phyloP scores from a whole-genome alignment of 2,113 vertebrate genomes.

The Notothenia rossii region DNA sequence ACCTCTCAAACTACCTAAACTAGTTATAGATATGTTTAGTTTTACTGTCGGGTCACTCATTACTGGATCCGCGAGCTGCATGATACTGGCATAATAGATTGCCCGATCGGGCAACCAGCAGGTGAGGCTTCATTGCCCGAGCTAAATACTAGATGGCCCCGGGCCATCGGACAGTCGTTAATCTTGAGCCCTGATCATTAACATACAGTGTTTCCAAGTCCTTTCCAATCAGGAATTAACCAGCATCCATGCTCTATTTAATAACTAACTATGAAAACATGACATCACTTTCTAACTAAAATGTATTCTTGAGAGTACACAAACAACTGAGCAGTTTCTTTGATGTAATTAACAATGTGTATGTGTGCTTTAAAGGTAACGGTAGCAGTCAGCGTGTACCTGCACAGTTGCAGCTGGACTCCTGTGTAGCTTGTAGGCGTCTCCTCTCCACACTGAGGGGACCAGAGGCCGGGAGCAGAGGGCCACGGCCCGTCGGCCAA shows the following conservation, averaged over 20 bases:
- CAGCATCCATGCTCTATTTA: not conserved
- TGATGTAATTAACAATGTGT: not conserved
- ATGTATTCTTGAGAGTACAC: not conserved
- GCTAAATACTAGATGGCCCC: too few species aligned
- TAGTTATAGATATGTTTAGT: too few species aligned
- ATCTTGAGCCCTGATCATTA: not conserved
- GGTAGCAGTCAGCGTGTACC: conserved; percentile 73
- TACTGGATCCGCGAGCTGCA: too few species aligned
- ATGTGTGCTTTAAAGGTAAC: not conserved
- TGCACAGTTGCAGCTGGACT: conserved; percentile 72
- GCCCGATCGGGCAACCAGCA: too few species aligned
- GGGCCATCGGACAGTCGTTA: too few species aligned
- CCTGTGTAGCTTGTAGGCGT: conserved; percentile 51
- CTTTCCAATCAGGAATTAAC: not conserved
- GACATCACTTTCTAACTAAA: not conserved
- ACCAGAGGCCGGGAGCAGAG: conserved; percentile 75
- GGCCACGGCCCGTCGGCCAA: conserved; percentile 78
- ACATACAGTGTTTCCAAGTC: not conserved
- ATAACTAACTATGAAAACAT: not conserved
- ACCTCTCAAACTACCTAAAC: too few species aligned
- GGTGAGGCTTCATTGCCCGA: too few species aligned
- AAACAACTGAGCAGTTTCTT: not conserved
- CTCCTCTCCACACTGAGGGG: conserved; percentile 57
- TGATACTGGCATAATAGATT: too few species aligned
- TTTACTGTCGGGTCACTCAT: too few species aligned